Evolutionary conservation across 2,797 vertebrate genomes (phyloP).

Genomic region (Hydrophis major): DNA sequence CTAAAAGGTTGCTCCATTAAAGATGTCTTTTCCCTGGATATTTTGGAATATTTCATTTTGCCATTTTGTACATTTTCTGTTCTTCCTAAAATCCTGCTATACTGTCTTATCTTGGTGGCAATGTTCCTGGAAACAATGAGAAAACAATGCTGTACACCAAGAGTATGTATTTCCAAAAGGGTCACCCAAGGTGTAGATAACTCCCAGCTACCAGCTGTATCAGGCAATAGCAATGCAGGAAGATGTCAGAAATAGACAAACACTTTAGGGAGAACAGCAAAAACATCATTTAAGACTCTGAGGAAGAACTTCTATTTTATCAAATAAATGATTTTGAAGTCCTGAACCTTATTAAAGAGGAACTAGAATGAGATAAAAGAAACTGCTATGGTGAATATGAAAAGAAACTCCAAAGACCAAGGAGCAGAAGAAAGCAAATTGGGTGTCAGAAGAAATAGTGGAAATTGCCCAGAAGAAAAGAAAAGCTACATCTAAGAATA

Average conservation of each 20-base stretch:
- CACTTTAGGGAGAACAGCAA: background rate
- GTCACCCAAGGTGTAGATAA: background rate
- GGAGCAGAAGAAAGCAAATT: background rate
- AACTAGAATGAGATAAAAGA: background rate
- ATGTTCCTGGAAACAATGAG: background rate
- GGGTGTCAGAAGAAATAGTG: background rate
- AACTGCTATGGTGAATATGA: background rate
- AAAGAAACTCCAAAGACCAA: background rate
- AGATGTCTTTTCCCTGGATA: background rate
- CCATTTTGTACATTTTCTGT: background rate
- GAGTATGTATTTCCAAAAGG: background rate
- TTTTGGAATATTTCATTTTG: background rate
- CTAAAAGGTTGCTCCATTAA: background rate
- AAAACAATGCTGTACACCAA: background rate
- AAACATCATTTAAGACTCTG: background rate
- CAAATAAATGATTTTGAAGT: background rate
- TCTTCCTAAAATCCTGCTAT: background rate
- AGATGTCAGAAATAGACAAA: background rate
- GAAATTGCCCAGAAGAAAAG: background rate
- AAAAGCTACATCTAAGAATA: background rate
- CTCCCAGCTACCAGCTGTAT: background rate
- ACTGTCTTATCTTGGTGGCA: background rate
- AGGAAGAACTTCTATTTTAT: background rate
- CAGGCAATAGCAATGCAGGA: background rate
- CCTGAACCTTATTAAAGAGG: background rate